Evolutionary conservation across 2,113 vertebrate genomes (phyloP).

Genomic region (Eulemur rufifrons): DNA sequence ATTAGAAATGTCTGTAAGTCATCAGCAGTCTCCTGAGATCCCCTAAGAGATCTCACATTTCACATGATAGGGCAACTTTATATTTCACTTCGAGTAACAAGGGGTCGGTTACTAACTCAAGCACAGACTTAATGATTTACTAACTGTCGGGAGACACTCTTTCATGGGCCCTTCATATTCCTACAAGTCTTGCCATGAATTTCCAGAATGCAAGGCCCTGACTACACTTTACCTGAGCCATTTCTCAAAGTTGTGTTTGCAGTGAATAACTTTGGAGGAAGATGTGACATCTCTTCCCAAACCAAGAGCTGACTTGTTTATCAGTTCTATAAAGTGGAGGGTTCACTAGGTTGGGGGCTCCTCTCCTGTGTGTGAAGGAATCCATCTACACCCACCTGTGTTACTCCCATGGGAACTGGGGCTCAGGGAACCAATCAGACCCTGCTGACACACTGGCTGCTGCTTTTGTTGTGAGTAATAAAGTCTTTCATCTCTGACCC

Average conservation of each 20-base stretch:
- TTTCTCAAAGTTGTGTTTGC: background rate
- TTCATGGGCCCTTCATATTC: background rate
- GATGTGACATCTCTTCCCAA: accelerated
- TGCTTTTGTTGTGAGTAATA: background rate
- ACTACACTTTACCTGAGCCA: background rate
- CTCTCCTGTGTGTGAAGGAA: background rate
- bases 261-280: background rate
- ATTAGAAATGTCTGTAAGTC: background rate
- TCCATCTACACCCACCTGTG: accelerated
- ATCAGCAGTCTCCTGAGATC: background rate
- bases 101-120: too few species aligned
- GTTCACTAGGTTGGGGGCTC: too few species aligned
- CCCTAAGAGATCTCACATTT: background rate
- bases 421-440: too few species aligned
- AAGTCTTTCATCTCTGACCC: background rate
- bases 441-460: background rate
- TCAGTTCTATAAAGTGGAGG: background rate
- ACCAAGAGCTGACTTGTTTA: background rate
- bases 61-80: background rate
- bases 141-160: too few species aligned
- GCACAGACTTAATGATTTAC: background rate
- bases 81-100: background rate
- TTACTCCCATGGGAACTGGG: too few species aligned
- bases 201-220: background rate
- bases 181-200: background rate